Evolutionary conservation across 2,113 vertebrate species (phyloP).

Genomic region (Malurus elegans): DNA sequence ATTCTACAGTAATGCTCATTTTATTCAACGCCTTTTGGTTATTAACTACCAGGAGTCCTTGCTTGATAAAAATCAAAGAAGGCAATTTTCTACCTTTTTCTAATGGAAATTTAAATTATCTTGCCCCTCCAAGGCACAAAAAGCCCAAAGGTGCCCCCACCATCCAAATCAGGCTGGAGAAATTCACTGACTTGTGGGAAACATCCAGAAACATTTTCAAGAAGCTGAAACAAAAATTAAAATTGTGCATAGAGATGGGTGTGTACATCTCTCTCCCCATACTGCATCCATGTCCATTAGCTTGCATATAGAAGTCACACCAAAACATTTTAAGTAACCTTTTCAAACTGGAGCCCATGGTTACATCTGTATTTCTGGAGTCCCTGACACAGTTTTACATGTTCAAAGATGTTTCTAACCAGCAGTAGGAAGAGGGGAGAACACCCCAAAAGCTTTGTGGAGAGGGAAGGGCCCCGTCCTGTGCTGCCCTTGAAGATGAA

Average conservation of each 20-base stretch:
- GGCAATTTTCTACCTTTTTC: neutral
- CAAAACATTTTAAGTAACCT: neutral
- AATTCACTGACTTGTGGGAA: neutral
- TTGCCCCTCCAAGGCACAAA: neutral
- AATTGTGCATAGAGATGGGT: accelerated
- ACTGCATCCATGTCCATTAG: accelerated
- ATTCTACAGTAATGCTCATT: neutral
- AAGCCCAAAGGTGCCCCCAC: neutral
- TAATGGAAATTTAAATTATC: neutral
- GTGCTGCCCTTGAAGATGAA: neutral
- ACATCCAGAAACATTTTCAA: neutral
- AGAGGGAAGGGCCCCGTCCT: neutral
- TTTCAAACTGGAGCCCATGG: neutral
- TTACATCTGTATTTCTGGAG: neutral
- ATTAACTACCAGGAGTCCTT: neutral
- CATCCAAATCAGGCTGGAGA: neutral
- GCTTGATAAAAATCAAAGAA: neutral
- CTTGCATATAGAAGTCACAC: neutral
- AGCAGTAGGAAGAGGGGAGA: neutral
- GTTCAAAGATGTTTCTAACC: accelerated
- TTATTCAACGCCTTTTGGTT: neutral
- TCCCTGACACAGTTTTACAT: accelerated
- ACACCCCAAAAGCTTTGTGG: neutral
- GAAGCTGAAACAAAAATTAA: neutral
- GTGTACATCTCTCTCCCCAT: neutral